phyloP scores from a whole-genome alignment of 92 coral and sea anemone genomes.

The Paramuricea clavata region DNA sequence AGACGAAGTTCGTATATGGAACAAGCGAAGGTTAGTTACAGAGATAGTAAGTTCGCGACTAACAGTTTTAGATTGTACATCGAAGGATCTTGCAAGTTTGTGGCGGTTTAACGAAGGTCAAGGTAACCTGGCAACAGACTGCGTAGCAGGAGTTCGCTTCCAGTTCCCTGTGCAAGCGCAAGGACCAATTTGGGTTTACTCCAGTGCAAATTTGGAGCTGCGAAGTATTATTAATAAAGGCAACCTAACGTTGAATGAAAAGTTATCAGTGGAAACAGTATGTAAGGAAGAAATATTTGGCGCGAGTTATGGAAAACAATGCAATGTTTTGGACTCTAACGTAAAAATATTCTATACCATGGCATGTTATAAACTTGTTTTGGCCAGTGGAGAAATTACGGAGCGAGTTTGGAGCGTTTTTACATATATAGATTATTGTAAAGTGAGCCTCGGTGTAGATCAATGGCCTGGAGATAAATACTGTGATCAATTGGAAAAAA shows the following conservation, averaged over 20 bases:
- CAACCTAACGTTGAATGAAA: constrained; percentile 32
- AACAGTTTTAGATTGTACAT: constrained; percentile 69
- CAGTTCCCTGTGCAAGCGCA: constrained; percentile 75
- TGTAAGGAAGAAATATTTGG: constrained; percentile 76
- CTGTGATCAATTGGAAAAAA: constrained; percentile 60
- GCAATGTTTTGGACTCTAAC: constrained; percentile 56
- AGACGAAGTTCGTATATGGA: constrained; percentile 98
- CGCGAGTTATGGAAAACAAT: constrained; percentile 44
- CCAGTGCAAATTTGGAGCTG: constrained; percentile 77
- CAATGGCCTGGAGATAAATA: constrained; percentile 77
- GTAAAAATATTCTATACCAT: constrained; percentile 76
- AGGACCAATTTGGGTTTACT: constrained; percentile 88
- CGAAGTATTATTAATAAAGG: constrained; percentile 17
- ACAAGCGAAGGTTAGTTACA: constrained; percentile 75
- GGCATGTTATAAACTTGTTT: constrained; percentile 77
- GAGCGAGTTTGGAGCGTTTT: constrained; percentile 79
- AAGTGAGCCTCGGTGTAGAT: constrained; percentile 40
- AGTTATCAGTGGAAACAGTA: constrained; percentile 60
- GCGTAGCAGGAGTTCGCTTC: constrained; percentile 84
- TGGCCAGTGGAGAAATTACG: constrained; percentile 65
- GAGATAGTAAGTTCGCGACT: constrained; percentile 72
- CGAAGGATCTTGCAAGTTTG: constrained; percentile 77
- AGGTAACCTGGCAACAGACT: constrained; percentile 83
- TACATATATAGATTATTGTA: constrained; percentile 83
- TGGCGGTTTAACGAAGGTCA: constrained; percentile 98